Evolutionary conservation across 2,888 invertebrate genomes (phyloP).

Genomic region (Amaurobius ferox): DNA sequence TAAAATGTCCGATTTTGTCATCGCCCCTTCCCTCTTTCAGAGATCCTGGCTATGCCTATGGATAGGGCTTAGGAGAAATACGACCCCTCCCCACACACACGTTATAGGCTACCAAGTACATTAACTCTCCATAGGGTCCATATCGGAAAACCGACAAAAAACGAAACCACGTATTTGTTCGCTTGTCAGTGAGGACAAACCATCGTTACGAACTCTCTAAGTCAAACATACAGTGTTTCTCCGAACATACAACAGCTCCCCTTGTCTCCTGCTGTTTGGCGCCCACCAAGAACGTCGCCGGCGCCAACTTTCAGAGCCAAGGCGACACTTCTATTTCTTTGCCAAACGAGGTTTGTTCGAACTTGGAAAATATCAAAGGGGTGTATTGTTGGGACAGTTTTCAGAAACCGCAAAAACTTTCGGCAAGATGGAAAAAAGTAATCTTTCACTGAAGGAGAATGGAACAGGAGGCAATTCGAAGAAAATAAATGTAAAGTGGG

Average conservation of each 20-base stretch:
- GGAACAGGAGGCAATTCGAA: too few species aligned
- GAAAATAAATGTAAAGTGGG: too few species aligned
- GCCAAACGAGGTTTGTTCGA: background rate
- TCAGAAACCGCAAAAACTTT: background rate
- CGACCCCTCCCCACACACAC: too few species aligned
- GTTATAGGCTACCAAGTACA: too few species aligned
- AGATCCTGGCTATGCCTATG: too few species aligned
- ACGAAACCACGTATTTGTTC: background rate
- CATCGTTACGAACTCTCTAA: background rate
- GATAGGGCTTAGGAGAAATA: too few species aligned
- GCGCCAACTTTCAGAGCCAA: constrained; percentile 11
- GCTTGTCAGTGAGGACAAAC: background rate
- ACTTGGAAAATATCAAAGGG: background rate
- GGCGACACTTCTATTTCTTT: background rate
- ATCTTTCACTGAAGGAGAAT: background rate
- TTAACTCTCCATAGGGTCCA: too few species aligned
- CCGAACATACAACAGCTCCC: background rate
- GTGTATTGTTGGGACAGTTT: background rate
- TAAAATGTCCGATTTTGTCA: too few species aligned
- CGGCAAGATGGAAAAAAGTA: background rate
- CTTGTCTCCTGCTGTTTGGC: background rate
- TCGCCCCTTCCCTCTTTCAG: too few species aligned
- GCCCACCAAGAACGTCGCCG: background rate
- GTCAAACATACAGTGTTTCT: background rate
- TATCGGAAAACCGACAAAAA: background rate